Evolutionary conservation across 2,888 invertebrate genomes (phyloP), one percentile per base, ranked within the genome.

Genomic region (Drosophila melanosoma): DNA sequence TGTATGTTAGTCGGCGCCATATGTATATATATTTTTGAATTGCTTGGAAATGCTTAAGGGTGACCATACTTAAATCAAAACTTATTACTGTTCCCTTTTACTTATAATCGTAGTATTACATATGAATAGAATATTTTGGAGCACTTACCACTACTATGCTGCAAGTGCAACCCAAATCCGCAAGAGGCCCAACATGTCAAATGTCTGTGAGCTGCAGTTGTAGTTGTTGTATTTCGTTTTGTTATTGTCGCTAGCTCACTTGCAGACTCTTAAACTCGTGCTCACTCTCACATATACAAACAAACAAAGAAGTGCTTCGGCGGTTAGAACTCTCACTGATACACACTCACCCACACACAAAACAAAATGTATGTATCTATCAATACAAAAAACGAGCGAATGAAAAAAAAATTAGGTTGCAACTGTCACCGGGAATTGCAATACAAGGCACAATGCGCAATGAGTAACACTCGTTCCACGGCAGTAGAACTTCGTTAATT

Each of bases 141-240:
- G 20, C 40, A 87, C 83, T 84, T 87, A 84, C 83, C 83, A 57
- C 74, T 69, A 79, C 74, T 45, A 45, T 23, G 23, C 45, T 23
- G 70, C 69, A 73, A 82, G 45, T 85, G 83, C 77, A 83, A 70
- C 57, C 42, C 62, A 53, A 71, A 70, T 52, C 67, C 54, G 51
- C 54, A 62, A 63, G 70, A 78, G 61, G 60, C 63, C 66, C 66
- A 85, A 72, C 72, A 81, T 79, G 66, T 63, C 64, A 54, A 45
- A 66, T 59, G 64, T 68, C 52, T 38, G 72, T 29, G 56, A 52
- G 74, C 51, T 59, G 56, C n/a, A 15, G 23, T 23, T 45, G 45
- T 45, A 42, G 54, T 40, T 38, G 60, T 67, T 63, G 59, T 66
- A 68, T 53, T 73, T 51, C n/a, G 45, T 23, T 17, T 56, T 70